Conservation (phyloP, 2,113 vertebrate genomes). For the Panthera uncia region DNA sequence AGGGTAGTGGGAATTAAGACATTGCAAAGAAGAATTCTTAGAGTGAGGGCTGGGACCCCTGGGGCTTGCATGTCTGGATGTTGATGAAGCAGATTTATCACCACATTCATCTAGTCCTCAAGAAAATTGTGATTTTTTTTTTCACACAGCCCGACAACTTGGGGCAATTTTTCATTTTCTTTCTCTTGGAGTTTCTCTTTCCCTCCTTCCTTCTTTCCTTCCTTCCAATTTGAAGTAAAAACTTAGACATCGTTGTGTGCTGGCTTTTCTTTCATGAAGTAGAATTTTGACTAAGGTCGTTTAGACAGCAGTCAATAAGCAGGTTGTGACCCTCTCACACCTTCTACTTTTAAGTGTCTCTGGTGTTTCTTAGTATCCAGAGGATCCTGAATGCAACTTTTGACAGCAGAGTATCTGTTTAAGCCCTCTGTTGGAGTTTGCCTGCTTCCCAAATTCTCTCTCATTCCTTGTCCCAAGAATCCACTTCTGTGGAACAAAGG, state of each 20-base stretch:
- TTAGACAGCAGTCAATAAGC: conserved; percentile 9
- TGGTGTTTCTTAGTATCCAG: not conserved
- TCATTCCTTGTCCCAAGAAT: not conserved
- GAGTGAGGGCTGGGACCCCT: not conserved
- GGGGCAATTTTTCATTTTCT: not conserved
- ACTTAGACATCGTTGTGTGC: not conserved
- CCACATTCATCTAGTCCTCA: not conserved
- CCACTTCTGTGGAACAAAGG: not conserved
- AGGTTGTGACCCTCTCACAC: not conserved
- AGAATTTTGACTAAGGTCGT: conserved; percentile 18
- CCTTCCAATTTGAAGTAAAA: conserved; percentile 19
- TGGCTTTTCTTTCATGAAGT: not conserved
- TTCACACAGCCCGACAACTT: not conserved
- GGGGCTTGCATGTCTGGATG: not conserved
- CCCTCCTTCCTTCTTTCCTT: not conserved
- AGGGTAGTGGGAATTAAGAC: not conserved
- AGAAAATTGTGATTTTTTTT: not conserved
- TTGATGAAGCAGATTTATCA: not conserved
- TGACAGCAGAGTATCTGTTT: not conserved
- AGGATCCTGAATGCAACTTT: conserved; percentile 1
- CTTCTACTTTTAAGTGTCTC: conserved; percentile 2
- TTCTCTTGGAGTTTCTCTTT: not conserved
- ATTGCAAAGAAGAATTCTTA: not conserved
- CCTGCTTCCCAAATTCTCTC: not conserved
- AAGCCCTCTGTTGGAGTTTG: not conserved